These are phyloP conservation scores for Nesometra sesokonis DNA, from an alignment of 35 echinoderm and acorn worm species.

Conservation along the genomic window DNA sequence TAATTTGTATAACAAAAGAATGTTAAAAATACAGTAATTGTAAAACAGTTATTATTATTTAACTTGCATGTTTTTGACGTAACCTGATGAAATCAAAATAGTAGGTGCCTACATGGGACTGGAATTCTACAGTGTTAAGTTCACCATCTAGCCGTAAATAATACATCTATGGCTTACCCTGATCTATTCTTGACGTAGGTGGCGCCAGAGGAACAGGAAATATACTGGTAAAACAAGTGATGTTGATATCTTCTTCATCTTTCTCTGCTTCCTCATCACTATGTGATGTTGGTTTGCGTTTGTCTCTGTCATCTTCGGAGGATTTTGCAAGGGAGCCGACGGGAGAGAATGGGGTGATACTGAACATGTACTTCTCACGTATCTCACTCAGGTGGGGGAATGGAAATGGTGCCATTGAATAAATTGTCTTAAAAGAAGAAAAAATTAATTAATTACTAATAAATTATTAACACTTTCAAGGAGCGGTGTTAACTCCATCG, in stretches of 20 bases:
- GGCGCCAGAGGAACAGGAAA: constrained; percentile 63
- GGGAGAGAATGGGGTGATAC: constrained; percentile 95
- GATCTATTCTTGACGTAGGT: not conserved
- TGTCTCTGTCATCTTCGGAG: constrained; percentile 24
- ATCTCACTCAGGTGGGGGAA: constrained; percentile 98
- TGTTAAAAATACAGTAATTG: too few relatives aligned
- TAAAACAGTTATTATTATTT: too few relatives aligned
- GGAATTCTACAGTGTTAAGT: too few relatives aligned
- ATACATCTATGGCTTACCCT: not conserved
- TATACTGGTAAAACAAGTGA: constrained; percentile 85
- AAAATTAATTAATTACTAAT: too few relatives aligned
- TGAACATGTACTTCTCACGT: constrained; percentile 99
- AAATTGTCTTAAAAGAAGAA: constrained; percentile 53
- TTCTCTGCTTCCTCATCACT: constrained; percentile 89
- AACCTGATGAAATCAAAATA: too few relatives aligned
- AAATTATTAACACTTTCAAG: too few relatives aligned
- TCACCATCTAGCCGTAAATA: too few relatives aligned
- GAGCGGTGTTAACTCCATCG: too few relatives aligned
- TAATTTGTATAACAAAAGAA: too few relatives aligned
- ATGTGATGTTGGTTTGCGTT: not conserved
- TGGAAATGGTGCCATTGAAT: constrained; percentile 83
- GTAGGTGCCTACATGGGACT: too few relatives aligned
- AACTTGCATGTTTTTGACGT: too few relatives aligned
- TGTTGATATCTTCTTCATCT: constrained; percentile 51
- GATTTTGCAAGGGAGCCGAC: constrained; percentile 70